Percentiles rank a stretch among this genome's conserved stretches.
phyloP scores from a whole-genome alignment of 53 echinoderm and acorn worm genomes.

The Echinarachnius parma region DNA sequence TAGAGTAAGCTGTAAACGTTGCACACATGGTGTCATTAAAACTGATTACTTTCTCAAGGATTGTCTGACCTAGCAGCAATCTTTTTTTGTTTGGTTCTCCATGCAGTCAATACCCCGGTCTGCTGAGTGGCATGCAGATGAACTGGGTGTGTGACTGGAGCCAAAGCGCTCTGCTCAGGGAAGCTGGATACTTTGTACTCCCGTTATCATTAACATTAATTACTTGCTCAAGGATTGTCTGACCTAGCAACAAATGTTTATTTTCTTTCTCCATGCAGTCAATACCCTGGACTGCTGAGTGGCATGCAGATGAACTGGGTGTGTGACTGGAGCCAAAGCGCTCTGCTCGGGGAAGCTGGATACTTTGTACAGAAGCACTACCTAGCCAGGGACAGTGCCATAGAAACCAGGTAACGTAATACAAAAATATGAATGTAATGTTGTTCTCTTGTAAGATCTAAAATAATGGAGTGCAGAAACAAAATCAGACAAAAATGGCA shows the following conservation, averaged over 20 bases:
- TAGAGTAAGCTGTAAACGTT: too few relatives aligned
- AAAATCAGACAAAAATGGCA: too few relatives aligned
- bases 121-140: constrained; percentile 95
- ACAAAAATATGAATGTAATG: too few relatives aligned
- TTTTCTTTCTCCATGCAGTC: constrained; percentile 38
- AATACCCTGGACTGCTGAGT: constrained; percentile 89
- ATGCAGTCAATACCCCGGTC: constrained; percentile 87
- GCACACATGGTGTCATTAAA: too few relatives aligned
- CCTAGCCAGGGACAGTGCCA: constrained; percentile 67
- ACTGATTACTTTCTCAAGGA: too few relatives aligned
- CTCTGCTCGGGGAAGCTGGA: constrained; percentile 74
- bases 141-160: constrained; percentile 99
- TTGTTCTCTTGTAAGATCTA: too few relatives aligned
- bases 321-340: constrained; percentile 86
- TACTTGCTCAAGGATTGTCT: too few relatives aligned
- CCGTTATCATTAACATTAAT: too few relatives aligned
- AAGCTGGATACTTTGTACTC: constrained; percentile 91
- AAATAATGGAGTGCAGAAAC: too few relatives aligned
- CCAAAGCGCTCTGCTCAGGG: constrained; percentile 68
- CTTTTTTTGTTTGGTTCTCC: background rate
- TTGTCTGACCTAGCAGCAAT: too few relatives aligned
- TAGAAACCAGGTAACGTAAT: constrained; percentile 61
- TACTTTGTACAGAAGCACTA: constrained; percentile 83
- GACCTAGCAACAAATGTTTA: too few relatives aligned
- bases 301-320: constrained; percentile 99